phyloP scores from a whole-genome alignment of 2,797 vertebrate species.

The Enteromius fasciolatus region DNA sequence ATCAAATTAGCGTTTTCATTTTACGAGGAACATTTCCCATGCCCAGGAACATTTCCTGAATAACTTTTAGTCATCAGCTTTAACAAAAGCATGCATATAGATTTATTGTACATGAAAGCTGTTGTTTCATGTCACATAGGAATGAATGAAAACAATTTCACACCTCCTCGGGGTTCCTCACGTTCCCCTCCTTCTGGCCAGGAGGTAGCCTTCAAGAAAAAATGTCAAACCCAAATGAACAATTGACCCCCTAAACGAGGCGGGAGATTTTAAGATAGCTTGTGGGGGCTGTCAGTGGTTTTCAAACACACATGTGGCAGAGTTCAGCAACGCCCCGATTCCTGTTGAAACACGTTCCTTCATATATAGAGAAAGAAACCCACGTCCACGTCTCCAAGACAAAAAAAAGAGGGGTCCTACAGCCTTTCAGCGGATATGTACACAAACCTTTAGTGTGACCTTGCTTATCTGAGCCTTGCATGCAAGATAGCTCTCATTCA shows the following conservation, averaged over 20 bases:
- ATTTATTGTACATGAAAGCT: background rate
- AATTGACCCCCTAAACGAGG: constrained; percentile 6
- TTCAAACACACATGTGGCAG: constrained; percentile 21
- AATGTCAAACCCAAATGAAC: constrained; percentile 17
- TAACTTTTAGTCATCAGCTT: background rate
- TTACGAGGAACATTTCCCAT: background rate
- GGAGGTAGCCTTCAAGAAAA: constrained; percentile 8
- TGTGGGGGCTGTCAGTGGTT: constrained; percentile 26
- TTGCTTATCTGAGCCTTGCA: constrained; percentile 49
- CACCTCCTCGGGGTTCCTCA: constrained; percentile 5
- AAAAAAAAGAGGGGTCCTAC: constrained; percentile 39
- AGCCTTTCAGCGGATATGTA: constrained; percentile 45
- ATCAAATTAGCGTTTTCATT: background rate
- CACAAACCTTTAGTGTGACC: constrained; percentile 37
- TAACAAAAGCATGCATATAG: background rate
- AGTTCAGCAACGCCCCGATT: constrained; percentile 5
- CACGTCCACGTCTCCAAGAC: background rate
- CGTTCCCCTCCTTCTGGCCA: background rate
- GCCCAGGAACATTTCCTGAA: background rate
- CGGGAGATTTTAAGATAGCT: constrained; percentile 1
- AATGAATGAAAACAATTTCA: constrained; percentile 16
- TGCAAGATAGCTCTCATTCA: constrained; percentile 47
- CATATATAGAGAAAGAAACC: constrained; percentile 25
- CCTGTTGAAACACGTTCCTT: constrained; percentile 46
- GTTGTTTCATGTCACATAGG: background rate